Evolutionary conservation across 2,113 vertebrate genomes (phyloP).

Genomic region (Myrmecophaga tridactyla): DNA sequence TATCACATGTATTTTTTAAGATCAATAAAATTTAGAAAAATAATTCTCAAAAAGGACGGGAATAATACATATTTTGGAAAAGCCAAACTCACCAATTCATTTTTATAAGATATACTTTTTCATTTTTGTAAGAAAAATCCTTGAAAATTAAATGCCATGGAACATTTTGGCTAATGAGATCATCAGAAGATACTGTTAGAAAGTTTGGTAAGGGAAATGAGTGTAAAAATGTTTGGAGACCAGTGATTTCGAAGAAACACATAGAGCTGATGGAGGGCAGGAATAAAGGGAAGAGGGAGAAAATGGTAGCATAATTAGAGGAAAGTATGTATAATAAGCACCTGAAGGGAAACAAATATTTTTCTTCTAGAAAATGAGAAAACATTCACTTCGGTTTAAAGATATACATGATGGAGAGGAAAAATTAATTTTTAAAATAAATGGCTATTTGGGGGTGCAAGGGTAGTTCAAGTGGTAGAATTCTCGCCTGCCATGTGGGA

Average conservation of each 20-base stretch:
- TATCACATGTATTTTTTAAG: background rate
- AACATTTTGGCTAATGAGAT: background rate
- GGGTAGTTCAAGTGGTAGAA: too few relatives aligned
- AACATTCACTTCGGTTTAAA: background rate
- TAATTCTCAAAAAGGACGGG: background rate
- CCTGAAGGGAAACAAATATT: background rate
- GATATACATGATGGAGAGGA: background rate
- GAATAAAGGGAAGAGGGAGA: background rate
- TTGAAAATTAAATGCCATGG: background rate
- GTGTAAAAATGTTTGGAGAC: background rate
- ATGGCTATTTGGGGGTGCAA: too few relatives aligned
- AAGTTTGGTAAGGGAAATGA: background rate
- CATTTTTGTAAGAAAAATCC: background rate
- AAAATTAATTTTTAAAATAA: slow-evolving; percentile 2
- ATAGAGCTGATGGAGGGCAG: background rate
- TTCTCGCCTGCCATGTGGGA: too few relatives aligned
- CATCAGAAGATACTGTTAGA: background rate
- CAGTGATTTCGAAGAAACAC: slow-evolving; percentile 3
- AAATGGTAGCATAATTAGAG: background rate
- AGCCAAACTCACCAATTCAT: background rate
- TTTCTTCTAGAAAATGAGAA: background rate
- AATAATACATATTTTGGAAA: slow-evolving; percentile 3
- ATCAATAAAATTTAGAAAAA: slow-evolving; percentile 16
- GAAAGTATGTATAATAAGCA: background rate
- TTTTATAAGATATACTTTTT: background rate